Evolutionary conservation across 1,140 invertebrate species (phyloP).

Genomic region (Pseudomyrmex dendroicus): DNA sequence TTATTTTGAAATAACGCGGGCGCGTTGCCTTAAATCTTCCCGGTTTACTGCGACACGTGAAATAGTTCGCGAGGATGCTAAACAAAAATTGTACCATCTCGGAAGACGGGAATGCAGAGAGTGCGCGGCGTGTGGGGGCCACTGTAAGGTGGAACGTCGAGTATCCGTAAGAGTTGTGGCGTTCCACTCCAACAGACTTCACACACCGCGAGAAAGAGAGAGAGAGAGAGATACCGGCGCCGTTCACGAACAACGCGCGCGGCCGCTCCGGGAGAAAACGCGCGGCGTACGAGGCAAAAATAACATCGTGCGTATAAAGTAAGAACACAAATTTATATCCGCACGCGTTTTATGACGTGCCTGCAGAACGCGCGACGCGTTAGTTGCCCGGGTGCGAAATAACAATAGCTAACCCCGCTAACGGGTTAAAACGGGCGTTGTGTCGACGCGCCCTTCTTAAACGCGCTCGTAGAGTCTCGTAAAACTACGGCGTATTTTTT

Average conservation of each 20-base stretch:
- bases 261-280: background rate
- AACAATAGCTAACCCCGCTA: background rate
- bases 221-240: background rate
- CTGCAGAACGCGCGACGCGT: background rate
- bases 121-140: background rate
- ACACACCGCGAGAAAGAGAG: background rate
- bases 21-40: slow-evolving; percentile 39
- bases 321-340: slow-evolving; percentile 38
- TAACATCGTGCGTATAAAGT: slow-evolving; percentile 8
- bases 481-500: slow-evolving; percentile 13
- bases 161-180: slow-evolving; percentile 27
- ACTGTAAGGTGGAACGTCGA: slow-evolving; percentile 1
- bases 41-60: slow-evolving; percentile 38
- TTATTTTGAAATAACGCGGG: background rate
- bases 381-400: background rate
- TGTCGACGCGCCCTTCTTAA: slow-evolving; percentile 5
- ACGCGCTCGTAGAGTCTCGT: background rate
- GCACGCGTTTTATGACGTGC: background rate
- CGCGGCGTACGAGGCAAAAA: slow-evolving; percentile 8
- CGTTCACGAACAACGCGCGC: background rate
- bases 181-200: slow-evolving; percentile 6
- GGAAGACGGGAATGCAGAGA: background rate
- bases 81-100: slow-evolving; percentile 49
- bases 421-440: background rate
- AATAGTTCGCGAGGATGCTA: slow-evolving; percentile 7